phyloP scores from a whole-genome alignment of 1,140 invertebrate genomes.

The Drosophila pseudoananassae region DNA sequence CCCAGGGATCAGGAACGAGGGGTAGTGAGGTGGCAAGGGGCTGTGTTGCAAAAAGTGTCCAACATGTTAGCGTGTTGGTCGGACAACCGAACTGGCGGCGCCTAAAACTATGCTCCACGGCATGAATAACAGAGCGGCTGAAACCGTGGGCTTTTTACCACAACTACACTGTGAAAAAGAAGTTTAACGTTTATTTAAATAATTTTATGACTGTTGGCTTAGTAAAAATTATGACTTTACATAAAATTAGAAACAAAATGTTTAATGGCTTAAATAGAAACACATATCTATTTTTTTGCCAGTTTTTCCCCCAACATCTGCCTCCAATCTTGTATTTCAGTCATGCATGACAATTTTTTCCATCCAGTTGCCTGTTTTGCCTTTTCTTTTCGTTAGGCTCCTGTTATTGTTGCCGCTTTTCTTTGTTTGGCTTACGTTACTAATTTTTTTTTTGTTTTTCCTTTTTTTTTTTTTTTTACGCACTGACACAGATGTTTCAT shows the following conservation, averaged over 20 bases:
- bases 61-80: conserved; percentile 46
- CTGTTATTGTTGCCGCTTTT: conserved; percentile 25
- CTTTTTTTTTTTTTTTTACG: conserved; percentile 51
- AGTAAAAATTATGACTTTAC: too few relatives aligned
- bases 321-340: conserved; percentile 67
- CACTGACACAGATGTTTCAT: conserved; percentile 53
- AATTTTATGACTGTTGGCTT: too few relatives aligned
- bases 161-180: neutral
- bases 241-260: neutral
- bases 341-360: conserved; percentile 77
- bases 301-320: neutral
- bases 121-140: conserved; percentile 47
- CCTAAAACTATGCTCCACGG: conserved; percentile 58
- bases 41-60: conserved; percentile 36
- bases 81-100: conserved; percentile 43
- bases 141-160: conserved; percentile 2
- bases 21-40: neutral
- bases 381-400: conserved; percentile 18
- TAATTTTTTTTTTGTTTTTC: conserved; percentile 29
- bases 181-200: neutral
- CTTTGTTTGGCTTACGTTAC: conserved; percentile 37
- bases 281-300: neutral
- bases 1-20: neutral
- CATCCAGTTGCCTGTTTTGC: conserved; percentile 59
- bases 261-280: neutral